Evolutionary conservation across 2,888 invertebrate species (phyloP), one percentile per base, ranked within the genome.

Genomic region (Chironomus riparius): DNA sequence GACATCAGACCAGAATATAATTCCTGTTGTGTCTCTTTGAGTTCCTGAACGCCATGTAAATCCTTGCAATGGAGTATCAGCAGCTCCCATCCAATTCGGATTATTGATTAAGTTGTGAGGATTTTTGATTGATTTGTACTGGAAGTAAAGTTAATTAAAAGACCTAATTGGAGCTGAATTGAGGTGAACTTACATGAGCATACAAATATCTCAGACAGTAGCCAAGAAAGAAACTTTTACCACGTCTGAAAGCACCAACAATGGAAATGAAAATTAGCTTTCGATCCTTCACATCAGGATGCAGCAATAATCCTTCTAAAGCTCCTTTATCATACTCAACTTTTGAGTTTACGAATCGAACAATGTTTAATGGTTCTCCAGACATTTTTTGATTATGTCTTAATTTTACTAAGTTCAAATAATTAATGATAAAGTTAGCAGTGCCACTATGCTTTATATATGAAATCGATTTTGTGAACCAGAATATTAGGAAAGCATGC

Each of bases 1-100:
- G 13, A 77, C 69, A 28, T 77, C 76, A 6, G 77, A 76, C 77
- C 77, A 77, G 18, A 77, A 61, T 18, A 75, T 72, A 3, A 77
- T 77, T 4, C 77, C 77, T 2, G 76, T 73, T 38, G 77, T 77
- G 10, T 77, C 71, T 6, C 72, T n/a, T 65, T 68, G 48, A 4
- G 70, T 65, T 24, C 74, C 77, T 48, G 76, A 65, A 18, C 76
- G 70, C 77, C 77, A 77, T 21, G 76, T 28, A 18, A 77, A 77
- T 47, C 77, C 77, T 69, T 21, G 13, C 13, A 77, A 22, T 18
- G 76, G 72, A 2, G 21, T 28, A 47, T 72, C 65, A 2, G 50
- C 73, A 65, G 22, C 56, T 22, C 76, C 77, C 1, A 76, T 12
- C 77, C 77, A 77, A 13, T 68, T 38, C 0, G 50, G 56, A 38